These are phyloP conservation scores for Macrophya annulata DNA, from an alignment of 2,888 invertebrate species.

Conservation along the genomic window DNA sequence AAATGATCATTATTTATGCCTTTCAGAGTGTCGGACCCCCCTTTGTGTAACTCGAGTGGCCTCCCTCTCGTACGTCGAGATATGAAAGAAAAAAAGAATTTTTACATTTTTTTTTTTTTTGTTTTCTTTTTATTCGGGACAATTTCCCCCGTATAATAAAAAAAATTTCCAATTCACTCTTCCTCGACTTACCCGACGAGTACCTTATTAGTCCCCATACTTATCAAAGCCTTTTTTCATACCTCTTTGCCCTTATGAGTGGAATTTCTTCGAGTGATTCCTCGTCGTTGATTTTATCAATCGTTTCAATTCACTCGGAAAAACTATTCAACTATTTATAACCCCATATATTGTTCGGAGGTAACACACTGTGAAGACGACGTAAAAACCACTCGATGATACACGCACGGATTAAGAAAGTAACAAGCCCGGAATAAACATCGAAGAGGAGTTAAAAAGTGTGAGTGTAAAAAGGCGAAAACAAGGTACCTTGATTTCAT, in stretches of 20 bases:
- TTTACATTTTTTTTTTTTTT: no score
- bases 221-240: conserved; percentile 8
- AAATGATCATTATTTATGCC: conserved; percentile 54
- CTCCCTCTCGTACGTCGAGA: neutral
- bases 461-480: neutral
- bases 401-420: conserved; percentile 23
- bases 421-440: conserved; percentile 1
- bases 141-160: conserved; percentile 32
- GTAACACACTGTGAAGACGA: conserved; percentile 15
- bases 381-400: conserved; percentile 40
- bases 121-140: conserved; percentile 16
- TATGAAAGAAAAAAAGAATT: conserved; percentile 16
- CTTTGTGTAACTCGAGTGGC: conserved; percentile 40
- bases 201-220: conserved; percentile 47
- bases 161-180: conserved; percentile 1
- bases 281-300: neutral
- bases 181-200: conserved; percentile 36
- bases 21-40: conserved; percentile 41
- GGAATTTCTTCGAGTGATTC: conserved; percentile 34
- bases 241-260: conserved; percentile 13
- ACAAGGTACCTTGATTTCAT: neutral
- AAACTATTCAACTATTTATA: conserved; percentile 49
- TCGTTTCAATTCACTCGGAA: conserved; percentile 44
- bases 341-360: conserved; percentile 3
- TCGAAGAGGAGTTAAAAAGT: neutral